Evolutionary conservation across 2,888 invertebrate species (phyloP), one percentile per base, ranked within the genome.

Genomic region (Andricus curvator): DNA sequence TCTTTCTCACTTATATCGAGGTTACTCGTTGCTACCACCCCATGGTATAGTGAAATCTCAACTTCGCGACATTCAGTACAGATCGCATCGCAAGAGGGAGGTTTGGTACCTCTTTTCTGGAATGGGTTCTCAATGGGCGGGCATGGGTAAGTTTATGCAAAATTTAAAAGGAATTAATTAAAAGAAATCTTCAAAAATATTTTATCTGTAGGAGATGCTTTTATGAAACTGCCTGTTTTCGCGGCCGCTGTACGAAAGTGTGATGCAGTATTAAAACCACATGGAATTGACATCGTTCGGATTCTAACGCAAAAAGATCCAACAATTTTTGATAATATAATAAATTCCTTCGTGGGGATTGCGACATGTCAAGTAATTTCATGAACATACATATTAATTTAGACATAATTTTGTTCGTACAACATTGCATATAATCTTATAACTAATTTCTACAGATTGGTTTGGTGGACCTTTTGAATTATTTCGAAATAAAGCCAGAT

Each of bases 31-130:
- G 29, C 29, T 29, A 29, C 29, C 29, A 2, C 29, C 29, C 29
- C 29, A 29, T 29, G 29, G 29, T 1, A 29, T 29, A 29, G 29
- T 29, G 29, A 29, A 29, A 29, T 29, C 29, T 29, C 29, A 29
- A 29, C 29, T 29, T 29, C 29, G 29, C 29, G 29, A 29, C 29
- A 29, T 29, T 29, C 29, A 29, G 29, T 29, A 29, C 29, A 29
- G 29, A 4, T 29, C 29, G 29, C 1, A 29, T 29, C 1, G 29
- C 2, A 94, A 94, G 64, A 94, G 96, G 1, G 96, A 97, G 6
- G 93, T 98, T 6, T 98, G 98, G 95, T 98, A 96, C 93, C 95
- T 98, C 66, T 98, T 97, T 93, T 97, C 98, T 74, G 98, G 98
- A 44, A 97, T 98, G 97, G 97, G 97, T 41, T 41, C 41, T 41